Percentiles rank a stretch among this genome's conserved stretches.
Conservation (phyloP, 2,113 vertebrate genomes). For the Mus spicilegus region DNA sequence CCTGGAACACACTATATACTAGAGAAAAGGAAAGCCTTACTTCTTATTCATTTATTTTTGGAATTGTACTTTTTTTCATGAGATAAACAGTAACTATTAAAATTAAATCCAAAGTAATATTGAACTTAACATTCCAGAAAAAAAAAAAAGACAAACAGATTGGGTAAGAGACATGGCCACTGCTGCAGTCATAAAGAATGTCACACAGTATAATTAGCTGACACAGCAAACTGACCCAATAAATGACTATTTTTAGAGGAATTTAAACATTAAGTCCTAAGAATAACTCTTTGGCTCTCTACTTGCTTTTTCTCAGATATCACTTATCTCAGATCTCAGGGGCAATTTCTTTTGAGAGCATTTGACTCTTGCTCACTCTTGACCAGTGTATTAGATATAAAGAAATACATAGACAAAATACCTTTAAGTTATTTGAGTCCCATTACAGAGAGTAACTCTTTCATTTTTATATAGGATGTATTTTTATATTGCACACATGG, state of each 20-base stretch:
- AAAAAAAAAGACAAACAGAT: background rate
- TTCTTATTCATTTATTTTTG: background rate
- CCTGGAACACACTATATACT: background rate
- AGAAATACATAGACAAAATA: constrained; percentile 26
- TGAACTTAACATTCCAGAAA: background rate
- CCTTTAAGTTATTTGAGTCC: background rate
- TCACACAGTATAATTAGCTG: constrained; percentile 51
- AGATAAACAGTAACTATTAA: constrained; percentile 47
- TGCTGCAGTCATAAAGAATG: constrained; percentile 30
- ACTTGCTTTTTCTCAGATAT: constrained; percentile 18
- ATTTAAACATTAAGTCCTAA: constrained; percentile 62
- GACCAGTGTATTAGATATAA: constrained; percentile 9
- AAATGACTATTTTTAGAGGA: constrained; percentile 56
- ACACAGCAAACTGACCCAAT: constrained; percentile 62
- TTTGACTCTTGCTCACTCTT: constrained; percentile 29
- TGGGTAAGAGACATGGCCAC: background rate
- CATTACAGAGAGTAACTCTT: constrained; percentile 2
- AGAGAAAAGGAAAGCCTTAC: constrained; percentile 11
- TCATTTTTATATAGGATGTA: background rate
- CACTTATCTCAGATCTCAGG: constrained; percentile 25
- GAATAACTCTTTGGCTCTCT: constrained; percentile 16
- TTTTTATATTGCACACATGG: background rate
- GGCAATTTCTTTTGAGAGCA: background rate
- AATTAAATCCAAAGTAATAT: constrained; percentile 25
- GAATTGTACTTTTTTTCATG: background rate